Base-by-base conservation (phyloP, 2,797 vertebrate species). In the Champsocephalus gunnari region DNA sequence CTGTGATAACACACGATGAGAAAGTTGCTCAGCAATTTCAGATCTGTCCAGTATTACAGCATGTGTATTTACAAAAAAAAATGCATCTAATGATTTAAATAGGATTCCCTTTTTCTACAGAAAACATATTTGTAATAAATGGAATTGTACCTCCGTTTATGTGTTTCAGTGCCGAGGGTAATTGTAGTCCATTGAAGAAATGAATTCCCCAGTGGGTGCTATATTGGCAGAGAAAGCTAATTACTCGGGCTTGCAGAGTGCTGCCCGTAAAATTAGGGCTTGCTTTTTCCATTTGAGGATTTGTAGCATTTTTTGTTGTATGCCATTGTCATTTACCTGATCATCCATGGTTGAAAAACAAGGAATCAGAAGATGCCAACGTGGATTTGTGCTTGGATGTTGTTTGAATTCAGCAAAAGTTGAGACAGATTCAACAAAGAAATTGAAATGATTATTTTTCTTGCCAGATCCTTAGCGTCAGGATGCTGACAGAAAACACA, bases 111-210 rank as follows among this genome's bases (percentile, higher is more conserved):
- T 1, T 38, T 38, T 38, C 34, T 38, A 38, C 8, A 38, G 21
- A 65, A 45, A 54, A 64, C 45, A 71, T 48, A 77, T 79, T 77
- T 28, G 41, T 66, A 61, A 75, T 2, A 38, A 38, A 7, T 9
- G 7, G 57, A 19, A 60, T 24, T 19, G 4, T 41, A 2, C 43
- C 21, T 16, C 43, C 59, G 3, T 45, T 58, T n/a, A 19, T 45
- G 9, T 47, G 43, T 12, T 48, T 49, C 45, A 17, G 61, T 49
- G 61, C 45, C n/a, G 16, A n/a, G 34, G 24, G 28, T 49, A 12
- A 63, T 1, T 28, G 6, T 49, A 12, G 38, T 44, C n/a, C 34
- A 9, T 17, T 60, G 19, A 60, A 60, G 28, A 10, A n/a, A 34
- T 49, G 34, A 4, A 13, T 34, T 49, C 16, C 45, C 28, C 44